A percentile compares a stretch with the other conserved stretches of the same genome.
Conservation (phyloP, 2,888 invertebrate species). For the Lagria hirta region DNA sequence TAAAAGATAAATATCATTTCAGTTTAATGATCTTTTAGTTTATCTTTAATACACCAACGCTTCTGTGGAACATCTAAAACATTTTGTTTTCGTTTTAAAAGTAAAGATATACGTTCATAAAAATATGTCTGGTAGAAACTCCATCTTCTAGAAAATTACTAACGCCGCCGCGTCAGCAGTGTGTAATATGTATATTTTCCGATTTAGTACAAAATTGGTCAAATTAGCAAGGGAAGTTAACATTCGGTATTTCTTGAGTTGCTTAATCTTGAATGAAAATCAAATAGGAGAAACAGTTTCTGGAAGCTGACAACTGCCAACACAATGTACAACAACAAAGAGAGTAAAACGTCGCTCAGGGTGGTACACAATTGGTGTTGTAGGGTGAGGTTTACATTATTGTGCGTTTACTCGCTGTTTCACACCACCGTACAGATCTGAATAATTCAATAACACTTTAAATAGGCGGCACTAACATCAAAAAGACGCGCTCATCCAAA, state of each 20-base stretch:
- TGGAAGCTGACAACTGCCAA: constrained; percentile 28
- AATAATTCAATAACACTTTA: constrained; percentile 51
- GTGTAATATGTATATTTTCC: constrained; percentile 6
- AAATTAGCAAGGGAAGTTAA: constrained; percentile 15
- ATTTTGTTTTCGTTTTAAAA: too few relatives aligned
- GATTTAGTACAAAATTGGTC: constrained; percentile 9
- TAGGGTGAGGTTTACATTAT: constrained; percentile 48
- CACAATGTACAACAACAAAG: constrained; percentile 29
- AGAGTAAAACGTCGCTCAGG: constrained; percentile 33
- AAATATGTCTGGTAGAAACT: too few relatives aligned
- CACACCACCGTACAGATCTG: constrained; percentile 50
- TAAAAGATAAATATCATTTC: too few relatives aligned
- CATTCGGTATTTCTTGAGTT: constrained; percentile 12
- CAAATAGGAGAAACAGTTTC: constrained; percentile 28
- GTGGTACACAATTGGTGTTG: constrained; percentile 37
- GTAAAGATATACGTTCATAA: too few relatives aligned
- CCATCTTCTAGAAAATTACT: too few relatives aligned
- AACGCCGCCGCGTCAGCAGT: too few relatives aligned
- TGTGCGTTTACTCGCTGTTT: constrained; percentile 49
- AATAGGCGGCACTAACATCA: constrained; percentile 49
- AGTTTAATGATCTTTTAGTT: too few relatives aligned
- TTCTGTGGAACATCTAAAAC: too few relatives aligned
- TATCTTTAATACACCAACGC: too few relatives aligned
- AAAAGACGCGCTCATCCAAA: constrained; percentile 41
- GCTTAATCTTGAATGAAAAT: constrained; percentile 26